Evolutionary conservation across 2,797 vertebrate species (phyloP), one percentile per base, ranked within the genome.

Genomic region (Acomys russatus): DNA sequence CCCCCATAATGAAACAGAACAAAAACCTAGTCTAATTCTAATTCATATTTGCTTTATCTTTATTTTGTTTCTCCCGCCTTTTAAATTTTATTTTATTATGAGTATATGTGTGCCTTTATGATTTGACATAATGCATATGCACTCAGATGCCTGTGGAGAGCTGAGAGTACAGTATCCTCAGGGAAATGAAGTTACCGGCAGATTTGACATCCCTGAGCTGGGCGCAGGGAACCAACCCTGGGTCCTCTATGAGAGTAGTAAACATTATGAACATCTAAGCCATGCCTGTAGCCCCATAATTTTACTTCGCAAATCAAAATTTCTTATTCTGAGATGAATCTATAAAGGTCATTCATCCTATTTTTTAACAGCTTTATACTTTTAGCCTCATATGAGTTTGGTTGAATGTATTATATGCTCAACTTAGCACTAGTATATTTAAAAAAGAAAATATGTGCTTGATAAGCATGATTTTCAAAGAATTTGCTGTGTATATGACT

Each of bases 241-340:
- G 49, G 44, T 54, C 83, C 33, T 54, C 18, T 15, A 6, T 20
- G 54, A n/a, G 44, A n/a, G 6, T 6, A 54, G 30, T n/a, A 70
- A 79, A n/a, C 0, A 9, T n/a, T 70, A 18, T n/a, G 54, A 86
- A 70, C 66, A 44, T 70, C 11, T 86, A 70, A 70, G 44, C 30
- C 44, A 70, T n/a, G 12, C 18, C 30, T 54, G 38, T 33, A 85
- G 30, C 44, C 64, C 64, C 44, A 66, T 54, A 70, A n/a, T 30
- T 70, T 86, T n/a, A 15, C 22, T 90, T 86, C 68, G 82, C 49
- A 76, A 64, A 33, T 61, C 25, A 74, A 80, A 51, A 73, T 44
- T 85, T 83, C 49, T 68, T 88, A 73, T 88, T 78, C 80, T 93
- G 44, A 38, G 56, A n/a, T 61, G 18, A 74, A 84, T 63, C 59